Conservation (phyloP, 2,113 vertebrate species). For the Heterotis niloticus region DNA sequence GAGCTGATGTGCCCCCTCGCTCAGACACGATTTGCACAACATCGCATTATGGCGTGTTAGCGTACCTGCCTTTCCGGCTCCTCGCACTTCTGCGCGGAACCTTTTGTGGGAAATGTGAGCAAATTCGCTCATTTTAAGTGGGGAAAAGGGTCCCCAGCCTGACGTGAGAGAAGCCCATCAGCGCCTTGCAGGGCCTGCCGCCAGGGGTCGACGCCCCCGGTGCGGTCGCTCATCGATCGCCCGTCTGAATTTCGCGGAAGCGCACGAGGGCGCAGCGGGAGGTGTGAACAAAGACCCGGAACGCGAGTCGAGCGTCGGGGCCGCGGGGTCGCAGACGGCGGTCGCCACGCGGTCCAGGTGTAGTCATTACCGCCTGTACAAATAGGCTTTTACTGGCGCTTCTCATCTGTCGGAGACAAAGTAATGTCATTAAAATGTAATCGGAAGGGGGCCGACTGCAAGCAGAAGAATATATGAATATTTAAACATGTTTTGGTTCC, state of each 20-base stretch:
- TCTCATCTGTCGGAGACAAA: slow-evolving; percentile 56
- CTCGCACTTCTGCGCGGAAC: too few relatives aligned
- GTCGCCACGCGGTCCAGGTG: slow-evolving; percentile 42
- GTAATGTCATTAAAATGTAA: slow-evolving; percentile 60
- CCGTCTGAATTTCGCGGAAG: too few relatives aligned
- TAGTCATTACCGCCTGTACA: slow-evolving; percentile 49
- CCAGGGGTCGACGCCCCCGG: too few relatives aligned
- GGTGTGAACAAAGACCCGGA: neutral
- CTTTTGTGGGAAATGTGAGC: too few relatives aligned
- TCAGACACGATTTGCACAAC: too few relatives aligned
- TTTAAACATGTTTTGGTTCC: slow-evolving; percentile 55
- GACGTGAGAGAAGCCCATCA: too few relatives aligned
- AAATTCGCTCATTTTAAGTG: too few relatives aligned
- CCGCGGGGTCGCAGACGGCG: slow-evolving; percentile 21
- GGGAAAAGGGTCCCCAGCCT: too few relatives aligned
- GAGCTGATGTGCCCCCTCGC: neutral
- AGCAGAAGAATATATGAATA: slow-evolving; percentile 50
- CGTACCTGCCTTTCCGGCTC: neutral
- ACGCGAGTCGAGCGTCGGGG: too few relatives aligned
- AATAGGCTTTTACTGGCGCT: slow-evolving; percentile 44
- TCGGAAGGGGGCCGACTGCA: slow-evolving; percentile 42
- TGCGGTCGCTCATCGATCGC: too few relatives aligned
- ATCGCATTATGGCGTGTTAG: neutral
- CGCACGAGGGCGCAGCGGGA: slow-evolving; percentile 10
- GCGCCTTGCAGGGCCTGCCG: too few relatives aligned